Conservation (phyloP, 2,888 invertebrate genomes). For the Chymomyza amoena region DNA sequence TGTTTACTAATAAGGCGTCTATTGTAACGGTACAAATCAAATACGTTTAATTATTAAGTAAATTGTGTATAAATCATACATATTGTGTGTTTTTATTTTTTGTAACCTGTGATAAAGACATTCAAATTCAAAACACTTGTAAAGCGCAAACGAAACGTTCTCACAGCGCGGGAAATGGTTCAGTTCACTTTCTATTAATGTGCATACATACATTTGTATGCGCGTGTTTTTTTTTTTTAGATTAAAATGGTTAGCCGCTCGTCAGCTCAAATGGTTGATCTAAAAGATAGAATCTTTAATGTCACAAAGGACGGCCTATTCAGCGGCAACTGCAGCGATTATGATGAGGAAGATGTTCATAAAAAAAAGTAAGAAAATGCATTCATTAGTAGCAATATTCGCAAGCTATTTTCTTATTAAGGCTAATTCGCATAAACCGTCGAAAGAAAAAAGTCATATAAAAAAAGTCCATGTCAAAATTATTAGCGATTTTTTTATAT, state of each 20-base stretch:
- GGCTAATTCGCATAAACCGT: too few relatives aligned
- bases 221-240: neutral
- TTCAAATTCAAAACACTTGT: too few relatives aligned
- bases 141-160: too few relatives aligned
- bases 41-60: neutral
- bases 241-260: neutral
- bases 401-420: too few relatives aligned
- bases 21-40: neutral
- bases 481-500: too few relatives aligned
- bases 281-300: neutral
- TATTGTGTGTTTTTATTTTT: too few relatives aligned
- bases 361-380: conserved; percentile 12
- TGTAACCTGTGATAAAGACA: too few relatives aligned
- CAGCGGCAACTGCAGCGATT: neutral
- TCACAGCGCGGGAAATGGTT: too few relatives aligned
- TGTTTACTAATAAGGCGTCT: neutral
- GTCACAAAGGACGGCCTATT: neutral
- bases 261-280: neutral
- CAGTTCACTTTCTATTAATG: neutral
- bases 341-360: conserved; percentile 11
- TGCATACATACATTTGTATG: neutral
- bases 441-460: too few relatives aligned
- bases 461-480: too few relatives aligned
- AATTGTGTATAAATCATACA: too few relatives aligned
- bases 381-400: neutral